Evolutionary conservation across 2,888 invertebrate species (phyloP).

Genomic region (Hirtodrosophila duncani): DNA sequence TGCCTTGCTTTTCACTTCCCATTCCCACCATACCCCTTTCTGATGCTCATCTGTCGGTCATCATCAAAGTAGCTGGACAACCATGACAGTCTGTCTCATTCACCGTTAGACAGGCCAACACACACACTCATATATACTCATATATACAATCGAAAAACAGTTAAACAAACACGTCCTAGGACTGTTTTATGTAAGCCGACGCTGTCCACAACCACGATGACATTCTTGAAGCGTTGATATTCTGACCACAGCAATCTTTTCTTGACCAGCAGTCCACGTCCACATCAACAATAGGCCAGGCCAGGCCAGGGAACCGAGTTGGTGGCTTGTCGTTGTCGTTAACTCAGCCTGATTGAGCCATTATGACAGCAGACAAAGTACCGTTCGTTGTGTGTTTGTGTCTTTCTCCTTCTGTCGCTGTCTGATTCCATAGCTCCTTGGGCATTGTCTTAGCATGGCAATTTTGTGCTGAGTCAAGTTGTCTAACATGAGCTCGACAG

Average conservation of each 20-base stretch:
- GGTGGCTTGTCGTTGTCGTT: conserved; percentile 32
- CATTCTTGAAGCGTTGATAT: too few species aligned
- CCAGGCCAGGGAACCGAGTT: conserved; percentile 10
- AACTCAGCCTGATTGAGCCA: conserved; percentile 58
- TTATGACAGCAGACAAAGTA: conserved; percentile 54
- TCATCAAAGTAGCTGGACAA: conserved; percentile 24
- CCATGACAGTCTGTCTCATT: neutral
- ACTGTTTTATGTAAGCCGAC: conserved; percentile 55
- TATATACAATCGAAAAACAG: conserved; percentile 20
- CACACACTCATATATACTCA: neutral
- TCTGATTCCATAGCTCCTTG: too few species aligned
- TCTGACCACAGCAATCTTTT: conserved; percentile 41
- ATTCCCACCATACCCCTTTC: too few species aligned
- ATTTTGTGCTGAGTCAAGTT: conserved; percentile 66
- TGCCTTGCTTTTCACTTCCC: too few species aligned
- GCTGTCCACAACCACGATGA: conserved; percentile 30
- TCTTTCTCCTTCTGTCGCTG: neutral
- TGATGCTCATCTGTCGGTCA: conserved; percentile 32
- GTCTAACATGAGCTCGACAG: conserved; percentile 49
- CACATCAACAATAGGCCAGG: conserved; percentile 41
- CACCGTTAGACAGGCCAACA: conserved; percentile 26
- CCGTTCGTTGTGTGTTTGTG: neutral
- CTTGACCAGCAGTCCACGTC: conserved; percentile 35
- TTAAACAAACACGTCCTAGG: conserved; percentile 44
- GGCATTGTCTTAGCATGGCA: conserved; percentile 40